Evolutionary conservation across 2,113 vertebrate genomes (phyloP).

Genomic region (Ploceus nigricollis): DNA sequence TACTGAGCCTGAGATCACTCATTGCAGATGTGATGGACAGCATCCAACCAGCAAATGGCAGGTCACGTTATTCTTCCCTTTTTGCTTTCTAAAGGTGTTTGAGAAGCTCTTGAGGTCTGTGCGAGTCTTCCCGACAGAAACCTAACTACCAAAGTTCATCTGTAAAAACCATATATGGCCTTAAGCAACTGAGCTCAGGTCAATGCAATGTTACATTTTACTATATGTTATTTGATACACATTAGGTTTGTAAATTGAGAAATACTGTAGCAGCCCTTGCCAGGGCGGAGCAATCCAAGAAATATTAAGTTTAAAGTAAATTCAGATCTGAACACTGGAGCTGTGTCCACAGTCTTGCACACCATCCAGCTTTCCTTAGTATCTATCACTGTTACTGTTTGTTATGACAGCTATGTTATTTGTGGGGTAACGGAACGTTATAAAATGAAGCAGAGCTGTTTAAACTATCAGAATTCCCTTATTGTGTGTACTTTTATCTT

Average conservation of each 20-base stretch:
- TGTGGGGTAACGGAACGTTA: constrained; percentile 32
- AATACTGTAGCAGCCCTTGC: background rate
- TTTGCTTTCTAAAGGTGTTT: background rate
- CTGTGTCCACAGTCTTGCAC: background rate
- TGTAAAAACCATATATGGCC: background rate
- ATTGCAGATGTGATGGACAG: background rate
- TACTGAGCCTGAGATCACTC: background rate
- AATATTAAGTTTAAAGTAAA: background rate
- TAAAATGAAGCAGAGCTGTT: constrained; percentile 34
- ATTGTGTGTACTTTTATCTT: background rate
- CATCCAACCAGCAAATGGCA: background rate
- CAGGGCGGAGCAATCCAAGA: constrained; percentile 8
- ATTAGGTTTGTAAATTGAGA: constrained; percentile 21
- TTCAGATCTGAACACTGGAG: background rate
- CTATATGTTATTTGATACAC: background rate
- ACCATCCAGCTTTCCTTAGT: constrained; percentile 11
- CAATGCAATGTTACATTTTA: background rate
- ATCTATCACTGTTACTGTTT: constrained; percentile 20
- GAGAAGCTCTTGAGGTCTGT: background rate
- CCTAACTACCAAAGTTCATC: background rate
- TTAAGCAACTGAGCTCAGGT: background rate
- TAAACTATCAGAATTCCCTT: constrained; percentile 28
- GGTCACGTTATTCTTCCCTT: background rate
- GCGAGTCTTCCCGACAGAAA: background rate
- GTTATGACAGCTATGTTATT: constrained; percentile 56